Evolutionary conservation across 2,113 vertebrate genomes (phyloP).

Genomic region (Antigone vipio): DNA sequence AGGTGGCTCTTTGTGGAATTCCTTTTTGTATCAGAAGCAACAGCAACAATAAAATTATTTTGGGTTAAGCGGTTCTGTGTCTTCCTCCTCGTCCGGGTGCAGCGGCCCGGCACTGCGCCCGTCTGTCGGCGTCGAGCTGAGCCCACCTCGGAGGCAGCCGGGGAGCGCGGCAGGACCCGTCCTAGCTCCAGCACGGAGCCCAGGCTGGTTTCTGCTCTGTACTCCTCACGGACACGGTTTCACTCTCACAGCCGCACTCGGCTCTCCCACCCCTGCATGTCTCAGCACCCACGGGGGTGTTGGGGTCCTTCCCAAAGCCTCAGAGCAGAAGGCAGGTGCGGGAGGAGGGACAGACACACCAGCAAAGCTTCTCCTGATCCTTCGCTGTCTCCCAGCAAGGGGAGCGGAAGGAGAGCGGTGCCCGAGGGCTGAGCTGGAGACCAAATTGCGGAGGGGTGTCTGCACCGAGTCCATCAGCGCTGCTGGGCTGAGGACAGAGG

Average conservation of each 20-base stretch:
- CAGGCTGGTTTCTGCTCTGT: background rate
- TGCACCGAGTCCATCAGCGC: background rate
- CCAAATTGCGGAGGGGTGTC: too few relatives aligned
- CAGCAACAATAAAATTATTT: conserved; percentile 91
- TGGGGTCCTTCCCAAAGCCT: background rate
- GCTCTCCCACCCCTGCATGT: background rate
- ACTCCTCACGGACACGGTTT: background rate
- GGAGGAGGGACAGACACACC: background rate
- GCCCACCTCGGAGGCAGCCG: too few relatives aligned
- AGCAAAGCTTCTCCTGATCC: background rate
- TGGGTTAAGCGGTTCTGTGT: conserved; percentile 78
- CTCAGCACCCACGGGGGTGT: background rate
- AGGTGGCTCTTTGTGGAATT: conserved; percentile 38
- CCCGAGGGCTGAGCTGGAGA: background rate
- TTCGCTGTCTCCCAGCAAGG: background rate
- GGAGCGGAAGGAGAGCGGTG: background rate
- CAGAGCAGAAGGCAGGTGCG: background rate
- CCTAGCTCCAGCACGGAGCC: background rate
- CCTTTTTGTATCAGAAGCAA: conserved; percentile 77
- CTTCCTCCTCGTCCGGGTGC: rapidly evolving
- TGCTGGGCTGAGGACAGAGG: background rate
- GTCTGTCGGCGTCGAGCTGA: background rate
- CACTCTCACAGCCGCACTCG: background rate
- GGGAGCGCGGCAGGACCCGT: rapidly evolving
- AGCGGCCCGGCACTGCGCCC: rapidly evolving